Evolutionary conservation across 1,140 invertebrate genomes (phyloP), one percentile per base, ranked within the genome.

Genomic region (Neotoxoptera formosana): DNA sequence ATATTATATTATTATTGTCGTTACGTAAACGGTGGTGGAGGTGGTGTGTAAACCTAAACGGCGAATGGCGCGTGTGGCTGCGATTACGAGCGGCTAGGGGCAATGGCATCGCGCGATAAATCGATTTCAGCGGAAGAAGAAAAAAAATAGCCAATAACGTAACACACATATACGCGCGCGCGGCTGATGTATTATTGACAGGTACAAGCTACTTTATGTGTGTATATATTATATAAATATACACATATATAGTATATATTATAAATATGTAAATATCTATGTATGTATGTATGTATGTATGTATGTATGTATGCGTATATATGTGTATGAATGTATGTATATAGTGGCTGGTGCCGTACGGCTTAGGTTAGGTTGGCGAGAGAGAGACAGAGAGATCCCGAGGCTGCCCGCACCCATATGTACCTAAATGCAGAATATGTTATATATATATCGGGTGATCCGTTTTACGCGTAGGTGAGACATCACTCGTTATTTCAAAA

Each of bases 71-170:
- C 60, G 60, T 67, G 60, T n/a, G 30, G 60, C 60, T 14, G 60
- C 30, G 25, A 67, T 67, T 41, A 41, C 23, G 14, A 45, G 45
- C 25, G 41, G 30, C 60, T 20, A 76, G 83, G 36, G 36, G 34
- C 84, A 47, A 30, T 47, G 84, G 41, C 84, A 36, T 47, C 30
- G 45, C 30, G 45, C 84, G 30, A 47, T 87, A 87, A 47, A 87
- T 84, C 83, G 83, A 84, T 84, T 84, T 84, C 83, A 84, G 41
- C 41, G 23, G 36, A 84, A 76, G 30, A 76, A 76, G 8, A 76
- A 76, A 60, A 76, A 76, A 76, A 23, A 76, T n/a, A 45, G 23
- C 23, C 83, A 47, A 87, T 47, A 87, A 84, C 84, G 84, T 48
- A 47, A 87, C 14, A 48, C 84, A 36, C 45, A 30, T 23, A 8